Base-by-base conservation (phyloP, 2,113 vertebrate species). In the Lophius piscatorius region DNA sequence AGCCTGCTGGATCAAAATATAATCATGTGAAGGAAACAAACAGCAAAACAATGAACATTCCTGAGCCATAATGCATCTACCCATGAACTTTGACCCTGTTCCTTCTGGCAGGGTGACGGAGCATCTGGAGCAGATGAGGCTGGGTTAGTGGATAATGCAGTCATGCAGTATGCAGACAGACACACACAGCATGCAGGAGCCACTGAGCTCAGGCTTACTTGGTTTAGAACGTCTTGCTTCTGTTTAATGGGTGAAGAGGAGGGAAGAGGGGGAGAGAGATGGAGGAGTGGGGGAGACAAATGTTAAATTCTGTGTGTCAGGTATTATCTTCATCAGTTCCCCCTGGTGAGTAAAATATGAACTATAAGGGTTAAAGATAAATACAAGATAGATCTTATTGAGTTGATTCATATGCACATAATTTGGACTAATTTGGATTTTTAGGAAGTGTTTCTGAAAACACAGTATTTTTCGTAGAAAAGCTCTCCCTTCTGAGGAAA, bases 181-280 rank as follows among this genome's bases (percentile, higher is more conserved):
- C 86, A 85, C 74, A 87, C 82, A 88, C 66, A 76, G 73, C 91
- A 92, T 92, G 90, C 90, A 91, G 78, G 78, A 82, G 76, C 81
- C 74, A 33, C 65, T 35, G 56, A 71, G 70, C 48, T 13, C 59
- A 66, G 48, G 70, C 91, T 94, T 94, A 94, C 92, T 93, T 94
- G 91, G 82, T 90, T 92, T 64, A 94, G 90, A 90, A 92, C 90
- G 71, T 93, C 92, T 86, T 92, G 91, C 88, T 91, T 92, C 92
- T 94, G 90, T 89, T 80, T 79, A 71, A 83, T 70, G 69, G 74
- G 84, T 33, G 33, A 29, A 47, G 29, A 34, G 20, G 52, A 45
- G n/a, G 52, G 12, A 49, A 23, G 45, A 5, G 11, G 17, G 46
- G 31, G 31, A 24, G 26, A 47, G n/a, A 4, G 26, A 48, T 16